Base-by-base conservation (phyloP, 2,113 vertebrate genomes). In the Cephalopholis sonnerati region DNA sequence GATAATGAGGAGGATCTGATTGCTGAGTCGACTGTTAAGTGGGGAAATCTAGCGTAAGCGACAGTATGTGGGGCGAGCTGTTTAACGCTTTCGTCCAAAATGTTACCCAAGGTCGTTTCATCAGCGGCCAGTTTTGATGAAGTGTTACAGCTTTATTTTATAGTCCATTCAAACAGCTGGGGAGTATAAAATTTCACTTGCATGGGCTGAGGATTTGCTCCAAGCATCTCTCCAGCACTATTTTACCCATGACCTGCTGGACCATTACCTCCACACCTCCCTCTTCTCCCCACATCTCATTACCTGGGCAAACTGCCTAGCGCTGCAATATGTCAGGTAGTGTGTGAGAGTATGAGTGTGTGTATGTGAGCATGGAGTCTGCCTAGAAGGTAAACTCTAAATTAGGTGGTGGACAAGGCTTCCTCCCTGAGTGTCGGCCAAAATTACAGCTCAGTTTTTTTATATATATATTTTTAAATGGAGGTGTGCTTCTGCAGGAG, bases 271-370 rank as follows among this genome's bases (percentile, higher is more conserved):
- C 22, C 46, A 48, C 62, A 15, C 57, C 53, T 66, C 58, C 55
- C 27, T 53, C 7, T 29, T 41, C 46, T 24, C 63, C 65, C 74
- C 70, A 54, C 46, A 75, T 67, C 79, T 84, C 83, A 89, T 89
- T 93, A 93, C 86, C 77, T 82, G 87, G n/a, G 62, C 79, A 90
- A 87, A 88, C 67, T 88, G 89, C 88, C 81, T 63, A 80, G 59
- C 68, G 2, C 83, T 82, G 91, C 92, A 91, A 67, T 87, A 74
- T 90, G 82, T 89, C 85, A 87, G 79, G 24, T 32, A 39, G 39
- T 20, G 55, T 61, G 51, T 53, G 67, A 44, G 32, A 36, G 50
- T 63, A 59, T 36, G 54, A 32, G 36, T 0, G 46, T 48, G 8
- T 66, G 41, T 62, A 67, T 62, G 46, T 16, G 29, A 65, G 55